Base-by-base conservation (phyloP, 2,113 vertebrate genomes). In the Ptychochromis oligacanthus region DNA sequence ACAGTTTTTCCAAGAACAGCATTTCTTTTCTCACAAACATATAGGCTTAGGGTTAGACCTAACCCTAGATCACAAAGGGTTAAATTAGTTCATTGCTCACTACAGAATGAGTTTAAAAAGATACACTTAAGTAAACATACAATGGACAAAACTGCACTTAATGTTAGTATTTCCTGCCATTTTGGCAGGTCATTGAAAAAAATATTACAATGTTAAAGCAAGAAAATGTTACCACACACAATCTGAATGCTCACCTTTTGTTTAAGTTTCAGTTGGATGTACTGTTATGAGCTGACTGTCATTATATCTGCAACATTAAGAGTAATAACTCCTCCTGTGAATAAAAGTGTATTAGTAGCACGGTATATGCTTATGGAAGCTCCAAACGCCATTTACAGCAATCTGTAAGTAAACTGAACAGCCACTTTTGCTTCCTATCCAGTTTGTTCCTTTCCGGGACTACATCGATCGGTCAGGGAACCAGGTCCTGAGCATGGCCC, bases 381-480 rank as follows among this genome's bases (percentile, higher is more conserved):
- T 70, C 28, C 40, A 49, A 49, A 70, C 65, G 28, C 40, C 3
- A 46, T 15, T 13, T 15, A 2, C 15, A 52, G 46, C 2, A 49
- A 49, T 18, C 46, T 17, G 49, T 18, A 2, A 20, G 49, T 49
- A 43, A 49, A 20, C 65, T 70, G 43, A 70, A 70, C 40, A 12
- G 15, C 26, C 15, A 0, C 26, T 72, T 72, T 31, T 72, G 43
- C 65, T 18, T 72, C 26, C 11, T 4, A 54, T 88, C 6, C 85
- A 99, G 98, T 99, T 99, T 18, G 98, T 99, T 88, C 98, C 98
- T 0, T 99, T 99, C 94, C 96, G 98, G 74, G 98, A 99, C 93
- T 99, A 99, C 17, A 96, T 99, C 2, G 98, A 99, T 17, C 96
- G 97, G 81, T 97, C 97, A 0, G 98, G 98, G 72, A 99, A 98